Base-by-base conservation (phyloP, 2,797 vertebrate genomes). In the Myioborus miniatus region DNA sequence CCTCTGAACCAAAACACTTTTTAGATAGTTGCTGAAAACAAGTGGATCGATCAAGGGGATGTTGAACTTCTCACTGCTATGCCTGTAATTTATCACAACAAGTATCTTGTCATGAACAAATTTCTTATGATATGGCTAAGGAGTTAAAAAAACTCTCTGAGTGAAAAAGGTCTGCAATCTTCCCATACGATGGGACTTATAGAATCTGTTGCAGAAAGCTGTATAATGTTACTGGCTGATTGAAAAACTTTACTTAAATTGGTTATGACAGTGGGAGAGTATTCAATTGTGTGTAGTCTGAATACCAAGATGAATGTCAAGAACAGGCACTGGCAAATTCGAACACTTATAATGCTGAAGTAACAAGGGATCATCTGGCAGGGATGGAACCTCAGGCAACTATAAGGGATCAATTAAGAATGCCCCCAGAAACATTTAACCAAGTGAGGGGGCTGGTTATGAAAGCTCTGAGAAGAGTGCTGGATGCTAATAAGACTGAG, bases 161-260 rank as follows among this genome's bases (percentile, higher is more conserved):
- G 21, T 26, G n/a, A 8, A 36, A 46, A 37, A 55, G 10, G 17
- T 44, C 49, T 55, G 16, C n/a, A 46, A 11, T 55, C 41, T 46
- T 46, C 49, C 50, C 30, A 13, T 32, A 37, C 0, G 0, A 46
- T 21, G 39, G 11, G 21, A 55, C 21, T 44, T 78, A 32, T 0
- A 32, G 16, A 37, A 11, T 32, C n/a, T 55, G 4, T 21, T 78
- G 39, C n/a, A 55, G 62, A 65, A 65, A 65, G 17, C 10, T 36
- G 3, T 29, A 21, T 44, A 32, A 24, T 55, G 21, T 26, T 65
- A 24, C 17, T 17, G 26, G 27, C 11, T 55, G 27, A 32, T 26
- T 55, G 22, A 21, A 78, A 78, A 32, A 8, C 8, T 37, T 37
- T 21, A 46, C 36, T 65, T 55, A 37, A 46, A 55, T 65, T 53